Evolutionary conservation across 1,140 invertebrate species (phyloP).

Genomic region (Neotoxoptera formosana): DNA sequence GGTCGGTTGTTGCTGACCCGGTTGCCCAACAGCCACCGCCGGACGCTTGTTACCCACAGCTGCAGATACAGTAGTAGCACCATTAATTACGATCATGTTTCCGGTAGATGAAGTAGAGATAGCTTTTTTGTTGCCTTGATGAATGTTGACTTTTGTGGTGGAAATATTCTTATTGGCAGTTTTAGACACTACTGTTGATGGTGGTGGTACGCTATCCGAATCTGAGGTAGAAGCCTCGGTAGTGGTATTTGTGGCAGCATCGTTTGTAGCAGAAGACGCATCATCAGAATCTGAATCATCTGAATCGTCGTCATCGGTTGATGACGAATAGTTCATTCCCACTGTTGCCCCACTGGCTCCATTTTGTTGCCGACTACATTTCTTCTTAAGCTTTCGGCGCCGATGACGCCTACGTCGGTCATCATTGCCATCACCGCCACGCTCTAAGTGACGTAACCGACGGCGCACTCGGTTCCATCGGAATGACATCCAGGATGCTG

Average conservation of each 20-base stretch:
- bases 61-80: background rate
- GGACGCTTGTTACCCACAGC: background rate
- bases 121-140: background rate
- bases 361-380: background rate
- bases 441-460: background rate
- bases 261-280: background rate
- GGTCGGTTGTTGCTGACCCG: background rate
- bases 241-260: background rate
- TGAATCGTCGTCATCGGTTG: background rate
- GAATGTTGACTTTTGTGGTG: background rate
- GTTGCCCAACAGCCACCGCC: background rate
- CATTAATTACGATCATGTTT: background rate
- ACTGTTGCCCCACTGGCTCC: background rate
- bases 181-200: background rate
- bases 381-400: slow-evolving; percentile 10
- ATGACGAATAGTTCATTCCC: background rate
- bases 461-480: slow-evolving; percentile 37
- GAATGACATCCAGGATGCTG: slow-evolving; percentile 41
- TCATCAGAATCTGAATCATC: slow-evolving; percentile 35
- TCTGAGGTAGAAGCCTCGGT: background rate
- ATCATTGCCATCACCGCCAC: background rate
- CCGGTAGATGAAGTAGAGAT: background rate
- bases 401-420: background rate
- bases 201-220: background rate
- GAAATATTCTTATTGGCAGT: background rate